Percentiles rank a stretch among this genome's conserved stretches.
Evolutionary conservation across 2,797 vertebrate species (phyloP).

Genomic region (Benthosema pterotum): DNA sequence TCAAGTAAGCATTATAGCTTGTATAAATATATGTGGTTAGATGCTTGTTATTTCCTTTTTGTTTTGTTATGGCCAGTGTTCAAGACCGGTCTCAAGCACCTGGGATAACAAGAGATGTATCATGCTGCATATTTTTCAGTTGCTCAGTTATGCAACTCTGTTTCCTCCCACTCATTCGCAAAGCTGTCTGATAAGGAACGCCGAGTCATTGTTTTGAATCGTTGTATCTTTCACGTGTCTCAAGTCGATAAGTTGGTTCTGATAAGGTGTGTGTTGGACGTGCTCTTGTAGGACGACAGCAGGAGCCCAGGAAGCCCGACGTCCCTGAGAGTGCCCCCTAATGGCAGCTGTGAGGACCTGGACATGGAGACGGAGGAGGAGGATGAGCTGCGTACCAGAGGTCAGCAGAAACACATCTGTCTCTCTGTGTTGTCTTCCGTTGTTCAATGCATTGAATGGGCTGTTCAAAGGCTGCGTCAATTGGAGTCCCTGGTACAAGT

Average conservation of each 20-base stretch:
- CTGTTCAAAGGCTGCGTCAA: constrained; percentile 1
- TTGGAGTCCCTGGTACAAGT: background rate
- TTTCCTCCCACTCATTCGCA: background rate
- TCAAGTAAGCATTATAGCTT: constrained; percentile 65
- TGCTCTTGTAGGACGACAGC: constrained; percentile 81
- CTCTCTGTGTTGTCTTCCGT: constrained; percentile 42
- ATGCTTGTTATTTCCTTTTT: too few relatives aligned
- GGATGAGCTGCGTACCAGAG: constrained; percentile 90
- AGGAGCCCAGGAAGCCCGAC: constrained; percentile 85
- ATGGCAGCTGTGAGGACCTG: constrained; percentile 89
- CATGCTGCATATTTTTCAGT: background rate
- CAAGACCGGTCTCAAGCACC: too few relatives aligned
- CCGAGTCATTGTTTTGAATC: background rate
- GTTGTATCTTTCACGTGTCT: constrained; percentile 30
- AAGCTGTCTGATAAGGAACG: background rate
- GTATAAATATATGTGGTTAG: too few relatives aligned
- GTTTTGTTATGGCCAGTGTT: too few relatives aligned
- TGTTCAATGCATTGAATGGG: constrained; percentile 19
- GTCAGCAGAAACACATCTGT: constrained; percentile 58
- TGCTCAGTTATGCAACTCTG: constrained; percentile 4
- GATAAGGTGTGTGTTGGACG: constrained; percentile 14
- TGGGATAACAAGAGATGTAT: too few relatives aligned
- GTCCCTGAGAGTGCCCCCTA: constrained; percentile 86
- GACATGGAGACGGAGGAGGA: constrained; percentile 95
- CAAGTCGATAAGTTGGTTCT: constrained; percentile 5